A percentile compares a stretch with the other conserved stretches of the same genome.
Conservation (phyloP, 2,797 vertebrate genomes). For the Helarctos malayanus region DNA sequence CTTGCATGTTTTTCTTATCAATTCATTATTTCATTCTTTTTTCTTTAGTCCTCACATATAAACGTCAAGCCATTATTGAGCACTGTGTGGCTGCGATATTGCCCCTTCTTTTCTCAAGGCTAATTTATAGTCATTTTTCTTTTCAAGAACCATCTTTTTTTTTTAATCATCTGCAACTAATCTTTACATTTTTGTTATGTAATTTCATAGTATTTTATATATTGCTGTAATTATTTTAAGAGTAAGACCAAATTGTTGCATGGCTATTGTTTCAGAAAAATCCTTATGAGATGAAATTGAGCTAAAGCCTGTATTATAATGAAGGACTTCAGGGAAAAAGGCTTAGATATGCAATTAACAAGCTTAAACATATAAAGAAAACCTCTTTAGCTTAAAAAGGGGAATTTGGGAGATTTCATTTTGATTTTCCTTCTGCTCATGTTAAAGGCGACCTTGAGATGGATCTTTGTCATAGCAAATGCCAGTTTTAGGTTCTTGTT, state of each 20-base stretch:
- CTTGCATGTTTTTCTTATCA: conserved; percentile 61
- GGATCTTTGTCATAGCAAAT: not conserved
- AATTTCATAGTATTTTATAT: conserved; percentile 73
- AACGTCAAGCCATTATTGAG: not conserved
- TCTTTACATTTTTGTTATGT: not conserved
- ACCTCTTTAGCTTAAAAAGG: not conserved
- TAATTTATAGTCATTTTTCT: conserved; percentile 56
- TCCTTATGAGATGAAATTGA: conserved; percentile 44
- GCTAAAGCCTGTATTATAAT: conserved; percentile 67
- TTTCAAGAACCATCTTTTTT: conserved; percentile 59
- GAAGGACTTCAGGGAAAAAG: conserved; percentile 53
- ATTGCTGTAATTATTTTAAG: conserved; percentile 81
- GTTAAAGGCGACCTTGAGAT: not conserved
- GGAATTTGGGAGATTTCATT: not conserved
- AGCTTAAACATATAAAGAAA: conserved; percentile 40
- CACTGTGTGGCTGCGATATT: not conserved
- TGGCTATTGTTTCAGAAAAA: conserved; percentile 62
- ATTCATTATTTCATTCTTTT: not conserved
- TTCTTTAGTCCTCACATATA: not conserved
- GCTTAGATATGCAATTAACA: conserved; percentile 15
- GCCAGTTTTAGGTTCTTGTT: not conserved
- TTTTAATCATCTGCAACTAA: conserved; percentile 52
- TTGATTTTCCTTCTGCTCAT: conserved; percentile 47
- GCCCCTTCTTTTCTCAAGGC: conserved; percentile 45
- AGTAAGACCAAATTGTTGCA: conserved; percentile 76